Evolutionary conservation across 1,140 invertebrate species (phyloP), one percentile per base, ranked within the genome.

Genomic region (Drosophila lacteicornis): DNA sequence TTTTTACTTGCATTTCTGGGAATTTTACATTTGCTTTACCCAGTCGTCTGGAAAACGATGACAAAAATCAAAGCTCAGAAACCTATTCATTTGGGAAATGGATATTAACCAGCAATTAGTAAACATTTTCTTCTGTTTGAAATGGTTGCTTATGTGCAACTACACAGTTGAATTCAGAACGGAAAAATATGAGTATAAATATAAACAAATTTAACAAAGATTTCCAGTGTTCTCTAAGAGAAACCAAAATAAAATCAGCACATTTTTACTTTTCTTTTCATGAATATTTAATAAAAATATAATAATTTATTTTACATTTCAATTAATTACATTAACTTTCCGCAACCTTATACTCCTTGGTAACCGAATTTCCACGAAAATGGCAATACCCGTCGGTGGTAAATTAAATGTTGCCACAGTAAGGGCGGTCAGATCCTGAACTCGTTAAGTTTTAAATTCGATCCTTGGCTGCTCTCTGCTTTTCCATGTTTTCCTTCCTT

Each of bases 361-460:
- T n/a, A 7, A 57, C 15, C 15, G 4, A 15, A 38, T 27, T 12
- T 25, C 3, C 15, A 43, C 1, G 6, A 30, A 57, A 19, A 15
- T 22, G 19, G 19, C 19, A 22, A 22, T 22, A 22, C 19, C 19
- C 19, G 1, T 22, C 3, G 13, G 3, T 8, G 33, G 12, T 12
- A 9, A 22, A 36, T 17, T 60, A 60, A 36, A 43, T 57, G 40
- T 13, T 12, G 17, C 13, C 50, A 15, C 17, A 46, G 15, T 17
- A 38, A 50, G 47, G 42, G 17, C 22, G 33, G 25, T n/a, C 19
- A 43, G 27, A 42, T 50, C 42, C 77, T 45, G 68, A 47, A 50
- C 68, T 88, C 84, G 84, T 88, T 80, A 78, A 71, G 84, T 84
- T 83, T 84, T 71, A 86, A 88, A 88, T 83, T 87, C 79, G 75